phyloP scores from a whole-genome alignment of 2,113 vertebrate genomes.

The Cebus imitator region DNA sequence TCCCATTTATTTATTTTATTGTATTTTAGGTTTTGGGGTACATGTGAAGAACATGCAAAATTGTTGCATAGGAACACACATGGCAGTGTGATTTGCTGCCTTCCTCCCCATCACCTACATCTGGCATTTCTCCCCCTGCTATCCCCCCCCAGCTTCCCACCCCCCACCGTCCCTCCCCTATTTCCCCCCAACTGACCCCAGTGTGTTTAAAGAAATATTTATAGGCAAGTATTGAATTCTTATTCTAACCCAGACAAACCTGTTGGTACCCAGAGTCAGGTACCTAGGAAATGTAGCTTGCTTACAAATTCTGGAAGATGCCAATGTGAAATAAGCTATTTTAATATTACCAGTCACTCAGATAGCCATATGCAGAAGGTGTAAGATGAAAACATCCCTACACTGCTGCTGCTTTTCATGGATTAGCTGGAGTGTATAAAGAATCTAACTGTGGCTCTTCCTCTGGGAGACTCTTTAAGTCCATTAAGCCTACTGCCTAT shows the following conservation, averaged over 20 bases:
- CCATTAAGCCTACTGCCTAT: rapidly evolving
- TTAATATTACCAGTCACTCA: neutral
- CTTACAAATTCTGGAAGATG: neutral
- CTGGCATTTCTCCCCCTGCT: too few relatives aligned
- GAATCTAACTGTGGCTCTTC: neutral
- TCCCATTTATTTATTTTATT: too few relatives aligned
- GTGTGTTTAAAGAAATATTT: neutral
- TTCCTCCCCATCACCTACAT: too few relatives aligned
- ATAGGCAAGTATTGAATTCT: neutral
- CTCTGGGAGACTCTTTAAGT: neutral
- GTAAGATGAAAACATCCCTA: neutral
- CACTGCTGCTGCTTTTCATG: neutral
- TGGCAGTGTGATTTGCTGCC: too few relatives aligned
- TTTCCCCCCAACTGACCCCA: too few relatives aligned
- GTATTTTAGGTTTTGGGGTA: too few relatives aligned
- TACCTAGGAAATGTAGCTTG: neutral
- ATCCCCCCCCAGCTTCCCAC: too few relatives aligned
- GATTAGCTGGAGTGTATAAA: neutral
- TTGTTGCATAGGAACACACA: too few relatives aligned
- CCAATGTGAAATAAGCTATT: neutral
- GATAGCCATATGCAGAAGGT: neutral
- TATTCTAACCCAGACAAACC: neutral
- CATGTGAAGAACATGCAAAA: too few relatives aligned
- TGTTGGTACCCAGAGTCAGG: neutral
- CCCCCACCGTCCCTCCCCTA: too few relatives aligned